These are phyloP conservation scores for Turritopsis dohrnii DNA, from an alignment of 30 jellyfish, hydroid and myxozoan genomes.

Conservation along the genomic window DNA sequence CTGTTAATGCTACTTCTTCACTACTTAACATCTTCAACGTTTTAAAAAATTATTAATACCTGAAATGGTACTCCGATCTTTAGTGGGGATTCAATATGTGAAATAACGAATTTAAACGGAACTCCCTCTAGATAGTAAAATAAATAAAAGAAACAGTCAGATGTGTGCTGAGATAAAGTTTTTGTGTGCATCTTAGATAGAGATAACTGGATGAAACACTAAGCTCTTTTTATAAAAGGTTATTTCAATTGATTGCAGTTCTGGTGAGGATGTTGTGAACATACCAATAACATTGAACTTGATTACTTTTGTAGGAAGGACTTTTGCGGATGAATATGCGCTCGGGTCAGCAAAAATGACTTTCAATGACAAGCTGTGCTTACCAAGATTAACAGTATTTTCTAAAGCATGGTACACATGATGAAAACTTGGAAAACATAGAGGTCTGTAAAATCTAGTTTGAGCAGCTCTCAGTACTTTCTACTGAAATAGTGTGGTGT, in stretches of 20 bases:
- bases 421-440: no score
- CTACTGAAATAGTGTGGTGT: no score
- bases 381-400: conserved; percentile 42
- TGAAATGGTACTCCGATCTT: conserved; percentile 63
- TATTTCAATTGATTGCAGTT: no score
- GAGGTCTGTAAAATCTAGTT: no score
- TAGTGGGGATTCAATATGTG: conserved; percentile 43
- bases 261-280: no score
- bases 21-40: no score
- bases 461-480: no score
- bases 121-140: conserved; percentile 30
- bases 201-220: not conserved
- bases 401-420: conserved; percentile 17
- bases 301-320: conserved; percentile 36
- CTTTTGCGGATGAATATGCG: conserved; percentile 18
- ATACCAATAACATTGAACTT: conserved; percentile 30
- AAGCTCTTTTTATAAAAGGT: no score
- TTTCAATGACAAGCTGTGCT: conserved; percentile 33
- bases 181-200: not conserved
- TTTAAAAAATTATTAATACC: no score
- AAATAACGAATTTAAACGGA: conserved; percentile 36
- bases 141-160: no score
- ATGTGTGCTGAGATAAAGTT: not conserved
- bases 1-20: no score
- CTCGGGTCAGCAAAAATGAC: conserved; percentile 35